Conservation (phyloP, 2,797 vertebrate genomes). For the Macropodus opercularis region DNA sequence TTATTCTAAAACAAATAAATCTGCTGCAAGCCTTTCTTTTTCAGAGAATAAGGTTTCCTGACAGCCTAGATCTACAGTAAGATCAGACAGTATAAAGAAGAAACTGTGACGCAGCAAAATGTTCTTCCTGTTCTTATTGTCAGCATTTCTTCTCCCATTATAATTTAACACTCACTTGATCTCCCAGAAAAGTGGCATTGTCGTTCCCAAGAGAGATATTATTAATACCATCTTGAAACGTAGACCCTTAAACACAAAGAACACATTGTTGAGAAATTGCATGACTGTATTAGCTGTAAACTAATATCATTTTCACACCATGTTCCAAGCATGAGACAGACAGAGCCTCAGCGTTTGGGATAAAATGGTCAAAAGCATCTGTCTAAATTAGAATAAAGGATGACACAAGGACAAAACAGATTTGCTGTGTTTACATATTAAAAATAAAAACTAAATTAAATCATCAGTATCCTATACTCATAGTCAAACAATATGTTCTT, state of each 20-base stretch:
- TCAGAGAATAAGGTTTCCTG: not conserved
- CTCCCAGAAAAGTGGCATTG: slow-evolving; percentile 30
- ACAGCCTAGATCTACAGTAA: not conserved
- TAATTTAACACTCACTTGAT: slow-evolving; percentile 67
- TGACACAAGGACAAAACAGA: no score
- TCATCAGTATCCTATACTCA: no score
- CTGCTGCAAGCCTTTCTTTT: not conserved
- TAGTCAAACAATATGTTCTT: no score
- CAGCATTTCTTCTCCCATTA: not conserved
- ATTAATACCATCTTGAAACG: slow-evolving; percentile 4
- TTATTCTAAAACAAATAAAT: not conserved
- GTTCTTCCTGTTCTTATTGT: not conserved
- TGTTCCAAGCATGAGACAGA: not conserved
- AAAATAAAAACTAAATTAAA: no score
- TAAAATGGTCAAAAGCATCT: not conserved
- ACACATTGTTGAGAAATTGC: slow-evolving; percentile 11
- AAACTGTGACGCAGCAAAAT: no score
- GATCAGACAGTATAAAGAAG: no score
- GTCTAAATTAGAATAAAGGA: no score
- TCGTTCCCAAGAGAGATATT: slow-evolving; percentile 26
- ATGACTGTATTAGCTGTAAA: not conserved
- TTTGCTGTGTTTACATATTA: no score
- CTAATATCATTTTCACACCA: not conserved
- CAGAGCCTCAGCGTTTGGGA: not conserved
- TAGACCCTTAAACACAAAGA: slow-evolving; percentile 63